Base-by-base conservation (phyloP, 2,113 vertebrate genomes). In the Cromileptes altivelis region DNA sequence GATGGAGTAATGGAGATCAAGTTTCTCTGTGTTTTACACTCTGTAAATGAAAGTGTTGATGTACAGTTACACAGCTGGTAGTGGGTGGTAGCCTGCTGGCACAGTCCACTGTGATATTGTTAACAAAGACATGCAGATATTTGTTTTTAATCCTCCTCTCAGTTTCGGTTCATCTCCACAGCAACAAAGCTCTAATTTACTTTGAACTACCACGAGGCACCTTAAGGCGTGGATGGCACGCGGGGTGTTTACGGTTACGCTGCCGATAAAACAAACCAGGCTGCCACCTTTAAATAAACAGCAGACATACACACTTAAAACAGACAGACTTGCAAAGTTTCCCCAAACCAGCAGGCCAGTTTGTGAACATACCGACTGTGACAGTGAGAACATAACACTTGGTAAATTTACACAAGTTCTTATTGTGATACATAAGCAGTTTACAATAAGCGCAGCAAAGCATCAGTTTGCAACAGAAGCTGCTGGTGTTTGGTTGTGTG, bases 241-340 rank as follows among this genome's bases (percentile, higher is more conserved):
- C 23, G 2, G 69, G 15, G 13, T 80, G 86, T 91, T 92, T 91
- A 90, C 45, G 86, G 40, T 47, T 11, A 37, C 18, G 21, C 60
- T 27, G 68, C 47, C 33, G 19, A 47, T 85, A 79, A 88, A 88
- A 67, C 83, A 91, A 91, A 91, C 84, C 70, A 84, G 60, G 15
- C 64, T 60, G 73, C n/a, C 76, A 75, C 53, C 65, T 88, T 92
- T 88, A 81, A 90, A 89, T 86, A 92, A 89, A 91, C 85, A 84
- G 49, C 45, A 81, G 52, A 75, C 52, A 55, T 14, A 4, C 30
- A 58, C 11, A 21, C 45, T 67, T 30, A 65, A 50, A 84, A 77
- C 57, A 78, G 47, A 61, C 27, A 57, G 57, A 57, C 45, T 75
- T 27, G 56, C 37, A 68, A 8, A 17, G 30, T 21, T 72, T 57